Base-by-base conservation (phyloP, 2,797 vertebrate genomes). In the Anomalospiza imberbis region DNA sequence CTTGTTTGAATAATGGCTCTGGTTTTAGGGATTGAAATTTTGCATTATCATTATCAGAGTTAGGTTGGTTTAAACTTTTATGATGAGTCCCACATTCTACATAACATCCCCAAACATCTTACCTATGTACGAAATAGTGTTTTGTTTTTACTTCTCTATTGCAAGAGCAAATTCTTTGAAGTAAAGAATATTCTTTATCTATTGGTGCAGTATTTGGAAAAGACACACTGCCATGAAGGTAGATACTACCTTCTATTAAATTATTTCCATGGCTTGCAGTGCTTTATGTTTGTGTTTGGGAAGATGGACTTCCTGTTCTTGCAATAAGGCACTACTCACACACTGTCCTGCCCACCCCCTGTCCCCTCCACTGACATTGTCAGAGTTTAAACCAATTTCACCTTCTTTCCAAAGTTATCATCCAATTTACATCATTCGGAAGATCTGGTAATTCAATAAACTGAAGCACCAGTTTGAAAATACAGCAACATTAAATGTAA, bases 381-480 rank as follows among this genome's bases (percentile, higher is more conserved):
- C 62, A 25, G 85, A 79, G 34, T 83, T 78, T 87, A 93, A 97
- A 89, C 40, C 40, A 89, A 42, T 85, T 79, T 65, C 78, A 60
- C 66, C 63, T 91, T 92, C 79, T 63, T 77, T 78, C 76, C 72
- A 55, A 51, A 73, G 94, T 89, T 94, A 94, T 70, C 85, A 91
- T 28, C 78, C 94, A 78, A 84, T 92, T 96, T 91, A 73, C 65
- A 89, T 58, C 20, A 48, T 58, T 68, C n/a, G 42, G 61, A 60
- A 88, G 65, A 88, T 40, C 75, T 86, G 70, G 42, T 83, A 91
- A 93, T 85, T 81, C 70, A 86, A n/a, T 85, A 70, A 94, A 92
- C 89, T 89, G 90, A 94, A 98, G 92, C 32, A 94, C n/a, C 83
- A 89, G 28, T 72, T 82, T 89, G 80, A 75, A 92, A 97, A 95